Conservation (phyloP, 2,113 vertebrate genomes). For the Panthera leo region DNA sequence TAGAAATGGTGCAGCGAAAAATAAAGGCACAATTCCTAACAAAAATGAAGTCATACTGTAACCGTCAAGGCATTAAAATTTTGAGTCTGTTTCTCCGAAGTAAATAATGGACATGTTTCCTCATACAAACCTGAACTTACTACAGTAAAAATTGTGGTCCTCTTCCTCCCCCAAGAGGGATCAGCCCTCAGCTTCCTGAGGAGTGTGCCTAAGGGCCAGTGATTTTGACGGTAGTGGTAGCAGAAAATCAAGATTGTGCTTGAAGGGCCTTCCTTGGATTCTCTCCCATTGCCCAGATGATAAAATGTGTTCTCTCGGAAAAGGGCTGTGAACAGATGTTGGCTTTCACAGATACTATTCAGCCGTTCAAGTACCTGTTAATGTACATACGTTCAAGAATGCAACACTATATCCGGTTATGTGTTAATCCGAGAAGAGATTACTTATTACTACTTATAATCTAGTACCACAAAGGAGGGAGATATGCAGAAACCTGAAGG, state of each 20-base stretch:
- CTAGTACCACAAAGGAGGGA: not conserved
- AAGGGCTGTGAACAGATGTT: not conserved
- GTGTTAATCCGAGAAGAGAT: not conserved
- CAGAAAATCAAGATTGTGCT: not conserved
- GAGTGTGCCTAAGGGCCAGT: too few relatives aligned
- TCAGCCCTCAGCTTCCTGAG: too few relatives aligned
- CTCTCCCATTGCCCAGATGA: not conserved
- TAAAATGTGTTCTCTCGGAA: not conserved
- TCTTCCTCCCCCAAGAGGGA: not conserved
- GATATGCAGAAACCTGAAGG: not conserved
- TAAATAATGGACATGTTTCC: not conserved
- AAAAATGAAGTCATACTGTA: not conserved
- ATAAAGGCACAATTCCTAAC: not conserved
- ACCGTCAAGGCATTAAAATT: not conserved
- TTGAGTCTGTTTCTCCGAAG: not conserved
- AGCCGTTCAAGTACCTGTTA: not conserved
- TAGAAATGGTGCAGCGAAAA: not conserved
- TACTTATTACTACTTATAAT: not conserved
- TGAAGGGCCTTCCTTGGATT: not conserved
- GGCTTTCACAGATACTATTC: not conserved
- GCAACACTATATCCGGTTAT: not conserved
- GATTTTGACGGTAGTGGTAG: fast-evolving
- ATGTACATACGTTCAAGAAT: not conserved
- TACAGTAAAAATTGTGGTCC: fast-evolving
- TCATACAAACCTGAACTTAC: not conserved